Percentiles rank a stretch among this genome's conserved stretches.
phyloP scores from a whole-genome alignment of 2,888 invertebrate species.

The Melieria picta region DNA sequence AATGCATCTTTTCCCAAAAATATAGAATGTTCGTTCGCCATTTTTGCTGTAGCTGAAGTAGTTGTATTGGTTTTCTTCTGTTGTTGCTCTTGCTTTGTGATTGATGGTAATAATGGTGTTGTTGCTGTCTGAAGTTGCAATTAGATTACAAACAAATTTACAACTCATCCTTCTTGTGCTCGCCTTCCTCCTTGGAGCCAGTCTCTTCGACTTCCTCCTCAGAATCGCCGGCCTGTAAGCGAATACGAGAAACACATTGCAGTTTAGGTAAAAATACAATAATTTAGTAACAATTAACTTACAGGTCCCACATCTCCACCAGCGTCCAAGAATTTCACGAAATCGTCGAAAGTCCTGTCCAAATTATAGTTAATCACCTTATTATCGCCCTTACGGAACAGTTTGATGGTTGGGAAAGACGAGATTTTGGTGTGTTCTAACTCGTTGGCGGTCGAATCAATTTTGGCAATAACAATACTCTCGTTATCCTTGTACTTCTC shows the following conservation, averaged over 20 bases:
- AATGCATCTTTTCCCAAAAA: conserved; percentile 24
- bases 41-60: conserved; percentile 19
- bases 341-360: conserved; percentile 92
- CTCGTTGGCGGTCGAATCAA: conserved; percentile 98
- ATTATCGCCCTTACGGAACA: conserved; percentile 93
- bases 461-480: conserved; percentile 93
- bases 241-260: background rate
- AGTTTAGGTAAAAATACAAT: background rate
- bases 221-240: conserved; percentile 50
- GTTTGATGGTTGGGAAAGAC: conserved; percentile 93
- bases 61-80: conserved; percentile 35
- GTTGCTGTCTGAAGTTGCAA: conserved; percentile 17
- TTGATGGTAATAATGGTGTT: conserved; percentile 24
- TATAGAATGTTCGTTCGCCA: conserved; percentile 30
- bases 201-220: conserved; percentile 58
- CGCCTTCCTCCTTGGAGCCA: conserved; percentile 44
- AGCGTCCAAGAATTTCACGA: conserved; percentile 92
- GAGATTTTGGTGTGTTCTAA: conserved; percentile 94
- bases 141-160: conserved; percentile 50
- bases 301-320: conserved; percentile 83
- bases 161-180: conserved; percentile 66
- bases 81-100: conserved; percentile 44
- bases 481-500: conserved; percentile 89
- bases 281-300: conserved; percentile 34
- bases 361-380: conserved; percentile 92